Conservation (phyloP, 2,797 vertebrate species). For the Malurus splendens region DNA sequence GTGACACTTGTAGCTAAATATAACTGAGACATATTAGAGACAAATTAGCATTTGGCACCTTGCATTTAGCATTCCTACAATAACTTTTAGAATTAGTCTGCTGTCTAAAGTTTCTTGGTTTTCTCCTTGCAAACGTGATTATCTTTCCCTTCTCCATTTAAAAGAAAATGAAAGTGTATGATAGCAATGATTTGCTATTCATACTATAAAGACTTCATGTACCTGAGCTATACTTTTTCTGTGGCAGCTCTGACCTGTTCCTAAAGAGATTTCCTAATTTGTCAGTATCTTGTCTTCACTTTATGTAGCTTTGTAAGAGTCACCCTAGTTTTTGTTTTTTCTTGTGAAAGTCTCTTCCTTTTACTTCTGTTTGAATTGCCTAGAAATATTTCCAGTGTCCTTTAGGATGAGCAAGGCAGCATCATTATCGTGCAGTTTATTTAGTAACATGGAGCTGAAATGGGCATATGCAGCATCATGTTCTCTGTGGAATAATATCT, state of each 20-base stretch:
- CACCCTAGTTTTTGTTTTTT: background rate
- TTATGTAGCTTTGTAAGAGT: background rate
- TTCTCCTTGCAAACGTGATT: background rate
- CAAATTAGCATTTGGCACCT: background rate
- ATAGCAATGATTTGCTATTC: background rate
- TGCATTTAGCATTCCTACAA: background rate
- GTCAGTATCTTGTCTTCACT: background rate
- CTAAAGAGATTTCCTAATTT: background rate
- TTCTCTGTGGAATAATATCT: conserved; percentile 50
- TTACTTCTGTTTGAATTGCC: conserved; percentile 16
- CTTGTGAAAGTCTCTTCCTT: background rate
- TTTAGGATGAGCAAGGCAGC: conserved; percentile 22
- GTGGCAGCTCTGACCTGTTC: background rate
- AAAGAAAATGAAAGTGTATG: background rate
- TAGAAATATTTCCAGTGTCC: conserved; percentile 10
- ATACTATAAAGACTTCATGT: background rate
- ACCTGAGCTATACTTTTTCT: background rate
- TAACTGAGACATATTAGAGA: background rate
- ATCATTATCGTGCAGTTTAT: conserved; percentile 40
- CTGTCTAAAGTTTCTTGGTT: background rate
- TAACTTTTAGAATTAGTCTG: background rate
- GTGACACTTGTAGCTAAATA: background rate
- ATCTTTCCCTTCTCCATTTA: background rate
- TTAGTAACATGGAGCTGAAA: conserved; percentile 48
- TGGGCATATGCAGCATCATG: conserved; percentile 25